Percentiles rank a stretch among this genome's conserved stretches.
Evolutionary conservation across 1,140 invertebrate species (phyloP).

Genomic region (Argopecten irradians): DNA sequence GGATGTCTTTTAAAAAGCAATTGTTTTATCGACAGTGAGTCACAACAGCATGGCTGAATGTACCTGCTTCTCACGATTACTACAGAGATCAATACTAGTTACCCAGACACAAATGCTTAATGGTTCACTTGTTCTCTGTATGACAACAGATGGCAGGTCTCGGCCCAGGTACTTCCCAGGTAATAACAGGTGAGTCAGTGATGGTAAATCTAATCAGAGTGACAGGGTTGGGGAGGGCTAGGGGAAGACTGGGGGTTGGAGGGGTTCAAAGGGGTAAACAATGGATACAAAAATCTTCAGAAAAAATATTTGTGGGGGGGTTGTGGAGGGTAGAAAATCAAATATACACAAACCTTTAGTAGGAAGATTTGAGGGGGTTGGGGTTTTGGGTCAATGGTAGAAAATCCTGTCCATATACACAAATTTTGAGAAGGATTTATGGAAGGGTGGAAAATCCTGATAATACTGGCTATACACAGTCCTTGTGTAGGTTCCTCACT

Average conservation of each 20-base stretch:
- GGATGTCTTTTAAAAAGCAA: background rate
- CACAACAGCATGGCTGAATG: background rate
- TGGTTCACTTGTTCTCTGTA: background rate
- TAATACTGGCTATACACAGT: too few relatives aligned
- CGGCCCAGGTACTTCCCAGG: background rate
- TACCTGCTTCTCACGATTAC: background rate
- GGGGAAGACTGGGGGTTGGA: background rate
- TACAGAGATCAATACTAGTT: background rate
- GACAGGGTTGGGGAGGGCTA: background rate
- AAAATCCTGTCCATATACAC: background rate
- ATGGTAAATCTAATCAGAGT: background rate
- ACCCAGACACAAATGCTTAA: background rate
- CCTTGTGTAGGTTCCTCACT: too few relatives aligned
- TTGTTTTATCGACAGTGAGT: background rate
- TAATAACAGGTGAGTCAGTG: constrained; percentile 1
- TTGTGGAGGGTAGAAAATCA: too few relatives aligned
- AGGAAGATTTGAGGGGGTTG: too few relatives aligned
- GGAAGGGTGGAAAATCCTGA: too few relatives aligned
- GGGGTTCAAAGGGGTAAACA: too few relatives aligned
- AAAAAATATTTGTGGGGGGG: too few relatives aligned
- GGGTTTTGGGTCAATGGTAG: too few relatives aligned
- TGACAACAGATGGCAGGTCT: background rate
- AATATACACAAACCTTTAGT: too few relatives aligned
- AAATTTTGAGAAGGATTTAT: background rate
- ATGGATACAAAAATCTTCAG: too few relatives aligned